phyloP scores from a whole-genome alignment of 37 sponge, comb jelly and placozoan species.

The Aphrocallistes beatrix region DNA sequence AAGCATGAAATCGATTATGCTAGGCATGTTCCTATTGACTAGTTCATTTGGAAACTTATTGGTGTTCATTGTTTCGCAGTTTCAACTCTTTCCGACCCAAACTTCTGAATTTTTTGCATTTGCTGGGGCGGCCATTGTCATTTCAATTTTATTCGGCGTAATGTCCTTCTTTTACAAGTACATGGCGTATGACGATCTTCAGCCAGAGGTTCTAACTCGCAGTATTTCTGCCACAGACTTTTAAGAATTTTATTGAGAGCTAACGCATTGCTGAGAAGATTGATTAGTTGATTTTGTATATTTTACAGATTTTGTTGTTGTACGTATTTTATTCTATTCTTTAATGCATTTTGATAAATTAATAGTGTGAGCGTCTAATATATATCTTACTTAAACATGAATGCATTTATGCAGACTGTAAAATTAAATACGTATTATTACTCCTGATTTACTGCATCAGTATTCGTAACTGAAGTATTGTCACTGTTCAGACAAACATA shows the following conservation, averaged over 20 bases:
- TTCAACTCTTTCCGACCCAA: slow-evolving; percentile 20
- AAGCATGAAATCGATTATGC: slow-evolving; percentile 91
- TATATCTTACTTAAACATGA: no score
- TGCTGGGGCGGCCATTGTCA: slow-evolving; percentile 49
- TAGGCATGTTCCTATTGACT: slow-evolving; percentile 80
- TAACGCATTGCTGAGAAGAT: neutral
- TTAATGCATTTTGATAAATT: no score
- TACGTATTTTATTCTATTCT: no score
- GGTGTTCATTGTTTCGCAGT: slow-evolving; percentile 46
- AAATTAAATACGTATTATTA: no score
- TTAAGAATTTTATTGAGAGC: neutral
- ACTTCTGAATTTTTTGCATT: slow-evolving; percentile 85
- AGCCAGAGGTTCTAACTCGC: neutral
- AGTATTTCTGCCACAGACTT: neutral
- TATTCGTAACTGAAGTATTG: no score
- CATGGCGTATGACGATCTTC: neutral
- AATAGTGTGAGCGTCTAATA: no score
- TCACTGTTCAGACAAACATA: no score
- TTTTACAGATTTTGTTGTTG: no score
- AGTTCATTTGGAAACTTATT: slow-evolving; percentile 89
- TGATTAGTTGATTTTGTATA: no score
- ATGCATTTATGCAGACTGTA: no score
- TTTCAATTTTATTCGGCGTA: slow-evolving; percentile 59
- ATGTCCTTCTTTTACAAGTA: slow-evolving; percentile 76
- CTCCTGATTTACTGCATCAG: no score